phyloP scores from a whole-genome alignment of 2,113 vertebrate species.

The Tor tambroides region DNA sequence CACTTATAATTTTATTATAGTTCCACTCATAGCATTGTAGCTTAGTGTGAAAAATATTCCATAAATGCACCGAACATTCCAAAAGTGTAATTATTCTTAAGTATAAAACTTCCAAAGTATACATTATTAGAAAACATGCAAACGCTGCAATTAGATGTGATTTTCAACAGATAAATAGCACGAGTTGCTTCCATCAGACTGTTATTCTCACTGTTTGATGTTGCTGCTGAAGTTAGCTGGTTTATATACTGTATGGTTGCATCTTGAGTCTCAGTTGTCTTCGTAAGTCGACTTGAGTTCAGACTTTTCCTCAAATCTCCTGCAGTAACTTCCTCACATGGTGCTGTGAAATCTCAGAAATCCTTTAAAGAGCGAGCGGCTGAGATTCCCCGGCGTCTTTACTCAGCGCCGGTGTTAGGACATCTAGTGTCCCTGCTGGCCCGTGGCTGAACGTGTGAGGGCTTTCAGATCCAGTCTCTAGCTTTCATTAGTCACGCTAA shows the following conservation, averaged over 20 bases:
- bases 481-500: conserved; percentile 45
- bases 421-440: not conserved
- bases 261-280: not conserved
- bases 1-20: not conserved
- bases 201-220: not conserved
- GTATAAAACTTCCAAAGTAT: not conserved
- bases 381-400: too few species aligned
- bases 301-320: not conserved
- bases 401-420: too few species aligned
- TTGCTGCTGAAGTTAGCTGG: not conserved
- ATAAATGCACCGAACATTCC: not conserved
- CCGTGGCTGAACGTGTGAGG: not conserved
- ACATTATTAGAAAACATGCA: not conserved
- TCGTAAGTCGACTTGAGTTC: not conserved
- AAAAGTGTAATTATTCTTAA: too few species aligned
- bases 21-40: not conserved
- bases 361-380: too few species aligned
- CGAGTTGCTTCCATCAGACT: not conserved
- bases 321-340: not conserved
- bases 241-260: not conserved
- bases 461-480: not conserved
- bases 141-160: not conserved
- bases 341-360: not conserved
- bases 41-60: not conserved
- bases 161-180: not conserved